Evolutionary conservation across 2,888 invertebrate species (phyloP), one percentile per base, ranked within the genome.

Genomic region (Leptothorax acervorum): DNA sequence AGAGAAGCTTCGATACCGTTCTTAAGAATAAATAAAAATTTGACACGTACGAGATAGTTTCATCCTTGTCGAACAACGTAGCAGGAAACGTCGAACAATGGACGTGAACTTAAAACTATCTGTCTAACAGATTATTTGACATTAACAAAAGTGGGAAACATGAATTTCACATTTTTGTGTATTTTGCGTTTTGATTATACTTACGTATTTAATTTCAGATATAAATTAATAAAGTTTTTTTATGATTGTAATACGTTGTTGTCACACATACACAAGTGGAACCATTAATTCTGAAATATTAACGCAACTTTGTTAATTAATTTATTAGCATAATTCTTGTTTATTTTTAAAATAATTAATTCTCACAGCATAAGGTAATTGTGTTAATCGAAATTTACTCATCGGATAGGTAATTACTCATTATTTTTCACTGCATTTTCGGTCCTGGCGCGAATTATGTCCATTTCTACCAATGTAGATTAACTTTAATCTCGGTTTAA

Each of bases 1-100:
- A 23, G 79, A 81, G 60, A 81, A 81, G 79, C 57, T 57, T 39
- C 71, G 60, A 81, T 48, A 60, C 28, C 28, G 60, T 48, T 79
- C 51, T 57, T 15, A 73, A 71, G 48, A 81, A 62, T 23, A 81
- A 79, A 79, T 79, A 70, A 60, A 73, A 73, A 81, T 81, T 73
- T 73, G 39, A 81, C 73, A 73, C 60, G 60, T 39, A 60, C 79
- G 35, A 66, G 65, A 60, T 45, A 35, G 12, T 55, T 55, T 68
- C 42, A 18, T 12, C 39, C 28, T 18, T 23, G 55, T 45, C 55
- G 53, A 66, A 48, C 63, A 15, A 48, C 15, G 8, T 11, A 28
- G 9, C 18, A 18, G 42, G 11, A 42, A 28, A 28, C 8, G 9
- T 3, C 8, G 15, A 28, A 31, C 48, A n/a, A 35, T 62, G 12